A percentile compares a stretch with the other conserved stretches of the same genome.
phyloP scores from a whole-genome alignment of 1,140 invertebrate genomes.

The Tyrophagus putrescentiae region DNA sequence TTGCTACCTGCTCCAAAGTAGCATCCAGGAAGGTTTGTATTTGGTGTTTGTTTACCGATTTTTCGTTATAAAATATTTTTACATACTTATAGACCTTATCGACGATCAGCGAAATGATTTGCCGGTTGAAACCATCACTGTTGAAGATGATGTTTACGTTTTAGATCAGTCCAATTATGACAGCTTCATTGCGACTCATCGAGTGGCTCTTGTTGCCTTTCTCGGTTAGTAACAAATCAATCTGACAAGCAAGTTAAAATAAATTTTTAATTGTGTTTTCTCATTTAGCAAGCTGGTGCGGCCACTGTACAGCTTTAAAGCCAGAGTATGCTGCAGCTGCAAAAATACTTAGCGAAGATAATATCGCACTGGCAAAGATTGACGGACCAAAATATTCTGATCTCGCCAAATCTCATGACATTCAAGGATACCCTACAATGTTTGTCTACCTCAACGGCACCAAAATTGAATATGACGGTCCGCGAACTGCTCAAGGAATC shows the following conservation, averaged over 20 bases:
- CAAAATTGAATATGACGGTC: slow-evolving; percentile 38
- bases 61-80: too few species aligned
- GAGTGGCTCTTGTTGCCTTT: slow-evolving; percentile 24
- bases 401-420: slow-evolving; percentile 69
- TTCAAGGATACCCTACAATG: slow-evolving; percentile 56
- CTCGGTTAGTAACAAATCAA: too few species aligned
- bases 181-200: slow-evolving; percentile 31
- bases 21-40: too few species aligned
- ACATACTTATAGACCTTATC: too few species aligned
- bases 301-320: slow-evolving; percentile 91
- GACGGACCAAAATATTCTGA: slow-evolving; percentile 85
- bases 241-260: too few species aligned
- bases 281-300: slow-evolving; percentile 93
- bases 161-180: slow-evolving; percentile 38
- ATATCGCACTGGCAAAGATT: slow-evolving; percentile 83
- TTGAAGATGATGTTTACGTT: slow-evolving; percentile 37
- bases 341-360: slow-evolving; percentile 52
- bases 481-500: slow-evolving; percentile 33
- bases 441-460: slow-evolving; percentile 38
- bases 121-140: slow-evolving; percentile 27
- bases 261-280: slow-evolving; percentile 39
- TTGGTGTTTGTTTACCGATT: too few species aligned
- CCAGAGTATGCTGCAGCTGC: slow-evolving; percentile 95
- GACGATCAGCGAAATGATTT: neutral
- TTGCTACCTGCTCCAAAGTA: too few species aligned